Evolutionary conservation across 2,797 vertebrate genomes (phyloP).

Genomic region (Onychomys torridus): DNA sequence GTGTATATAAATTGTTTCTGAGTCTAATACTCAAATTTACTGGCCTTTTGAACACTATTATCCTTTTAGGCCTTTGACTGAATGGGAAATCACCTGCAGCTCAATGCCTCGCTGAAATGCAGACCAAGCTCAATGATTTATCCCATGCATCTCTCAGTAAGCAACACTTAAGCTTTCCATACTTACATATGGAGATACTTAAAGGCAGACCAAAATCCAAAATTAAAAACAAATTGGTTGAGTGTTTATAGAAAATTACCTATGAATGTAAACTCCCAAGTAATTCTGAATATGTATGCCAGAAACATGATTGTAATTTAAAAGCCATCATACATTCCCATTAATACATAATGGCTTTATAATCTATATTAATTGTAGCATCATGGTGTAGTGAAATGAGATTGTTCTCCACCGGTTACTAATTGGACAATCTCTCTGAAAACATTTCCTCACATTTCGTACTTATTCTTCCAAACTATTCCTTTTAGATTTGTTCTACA

Average conservation of each 20-base stretch:
- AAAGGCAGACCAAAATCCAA: constrained; percentile 18
- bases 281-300: constrained; percentile 42
- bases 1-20: neutral
- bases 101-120: neutral
- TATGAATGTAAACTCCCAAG: constrained; percentile 25
- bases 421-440: constrained; percentile 57
- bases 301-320: constrained; percentile 62
- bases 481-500: constrained; percentile 23
- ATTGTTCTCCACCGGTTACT: constrained; percentile 41
- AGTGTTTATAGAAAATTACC: constrained; percentile 49
- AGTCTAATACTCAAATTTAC: neutral
- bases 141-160: neutral
- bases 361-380: constrained; percentile 73
- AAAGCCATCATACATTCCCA: constrained; percentile 60
- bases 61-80: neutral
- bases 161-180: neutral
- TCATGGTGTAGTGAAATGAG: constrained; percentile 26
- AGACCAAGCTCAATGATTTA: neutral
- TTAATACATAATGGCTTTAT: constrained; percentile 71
- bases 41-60: neutral
- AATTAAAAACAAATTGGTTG: constrained; percentile 41
- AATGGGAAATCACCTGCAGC: neutral
- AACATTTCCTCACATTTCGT: constrained; percentile 22
- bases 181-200: neutral
- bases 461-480: constrained; percentile 44